Base-by-base conservation (phyloP, 2,113 vertebrate genomes). In the Apistogramma diplotaenia region DNA sequence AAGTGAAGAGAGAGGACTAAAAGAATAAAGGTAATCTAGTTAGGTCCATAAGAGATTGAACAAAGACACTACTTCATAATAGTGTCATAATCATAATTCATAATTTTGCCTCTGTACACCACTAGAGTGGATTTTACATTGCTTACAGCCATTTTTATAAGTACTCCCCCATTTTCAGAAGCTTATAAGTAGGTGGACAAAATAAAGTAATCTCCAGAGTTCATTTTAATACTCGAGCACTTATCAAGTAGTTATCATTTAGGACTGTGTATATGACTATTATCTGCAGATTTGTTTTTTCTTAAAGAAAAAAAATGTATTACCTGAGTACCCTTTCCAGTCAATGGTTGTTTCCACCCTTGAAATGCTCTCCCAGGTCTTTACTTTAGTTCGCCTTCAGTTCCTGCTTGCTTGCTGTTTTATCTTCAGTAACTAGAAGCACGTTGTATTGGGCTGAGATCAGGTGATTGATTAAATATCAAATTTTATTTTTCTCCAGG, bases 111-210 rank as follows among this genome's bases (percentile, higher is more conserved):
- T 67, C 23, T 46, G 15, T 67, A 19, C 15, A 46, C 6, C 46
- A 19, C 18, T 8, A 51, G 25, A 1, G 9, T 43, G 25, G 18
- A 29, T 43, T 29, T 49, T 19, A 46, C 15, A 16, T 46, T 5
- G 4, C 6, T 46, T 16, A 46, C 1, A 46, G 43, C 43, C 2
- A 0, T 1, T 67, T 46, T 25, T 65, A 7, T 67, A 67, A 3
- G 29, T 18, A 43, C 16, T 29, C 10, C 40, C 19, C 19, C 0
- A 0, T 70, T 70, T 70, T 70, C 65, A 70, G 43, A 29, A 16
- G 49, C 25, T 70, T 6, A 12, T 5, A 70, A 31, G 0, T 70
- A 25, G 0, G 0, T 49, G 65, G 65, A 70, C 6, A 51, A 70
- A 8, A 12, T n/a, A 70, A 27, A 18, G 13, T 31, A 49, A 13